A percentile compares a stretch with the other conserved stretches of the same genome.
These are phyloP conservation scores for Ginglymostoma cirratum DNA, from an alignment of 2,113 vertebrate species.

Conservation along the genomic window DNA sequence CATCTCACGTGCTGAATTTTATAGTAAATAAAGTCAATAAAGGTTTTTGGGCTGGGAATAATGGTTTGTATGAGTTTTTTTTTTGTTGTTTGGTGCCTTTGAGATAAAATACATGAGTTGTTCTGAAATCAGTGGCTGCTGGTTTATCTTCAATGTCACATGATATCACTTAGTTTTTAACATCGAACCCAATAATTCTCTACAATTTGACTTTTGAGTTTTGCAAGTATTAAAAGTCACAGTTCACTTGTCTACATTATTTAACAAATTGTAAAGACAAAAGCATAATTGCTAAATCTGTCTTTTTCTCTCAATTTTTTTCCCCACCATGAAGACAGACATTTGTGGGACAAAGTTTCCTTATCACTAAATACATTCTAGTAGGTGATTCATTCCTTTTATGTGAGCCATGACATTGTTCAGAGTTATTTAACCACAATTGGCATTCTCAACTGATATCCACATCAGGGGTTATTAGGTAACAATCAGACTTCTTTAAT, in stretches of 20 bases:
- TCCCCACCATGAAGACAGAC: not conserved
- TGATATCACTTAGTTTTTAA: not conserved
- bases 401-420: not conserved
- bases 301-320: not conserved
- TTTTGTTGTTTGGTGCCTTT: not conserved
- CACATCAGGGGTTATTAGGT: not conserved
- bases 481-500: not conserved
- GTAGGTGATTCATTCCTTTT: not conserved
- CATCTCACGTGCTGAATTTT: not conserved
- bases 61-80: not conserved
- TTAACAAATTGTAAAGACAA: not conserved
- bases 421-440: not conserved
- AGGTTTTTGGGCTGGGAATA: not conserved
- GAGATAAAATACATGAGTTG: not conserved
- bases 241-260: not conserved
- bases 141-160: not conserved
- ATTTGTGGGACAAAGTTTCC: not conserved
- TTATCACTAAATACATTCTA: not conserved
- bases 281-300: not conserved
- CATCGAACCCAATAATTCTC: not conserved
- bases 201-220: not conserved
- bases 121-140: not conserved
- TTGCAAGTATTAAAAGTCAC: not conserved
- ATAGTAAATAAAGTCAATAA: not conserved
- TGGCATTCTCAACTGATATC: not conserved